A percentile compares a stretch with the other conserved stretches of the same genome.
phyloP scores from a whole-genome alignment of 2,888 invertebrate genomes.

The Linnaemya tessellans region DNA sequence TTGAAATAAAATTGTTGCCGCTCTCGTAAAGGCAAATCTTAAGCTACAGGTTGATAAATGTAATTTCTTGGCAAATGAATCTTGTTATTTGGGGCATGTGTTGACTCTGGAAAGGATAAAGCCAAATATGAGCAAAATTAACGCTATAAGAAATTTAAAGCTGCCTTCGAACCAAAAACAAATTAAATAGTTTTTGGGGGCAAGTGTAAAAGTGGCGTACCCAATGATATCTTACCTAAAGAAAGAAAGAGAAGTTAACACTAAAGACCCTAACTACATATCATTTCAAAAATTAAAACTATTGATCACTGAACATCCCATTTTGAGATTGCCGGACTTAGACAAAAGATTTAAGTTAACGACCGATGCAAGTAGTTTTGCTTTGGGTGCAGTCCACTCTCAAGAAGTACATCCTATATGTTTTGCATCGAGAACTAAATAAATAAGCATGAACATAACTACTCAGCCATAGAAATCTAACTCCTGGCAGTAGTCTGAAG shows the following conservation, averaged over 20 bases:
- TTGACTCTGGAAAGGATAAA: not conserved
- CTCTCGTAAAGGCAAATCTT: slow-evolving; percentile 4
- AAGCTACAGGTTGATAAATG: not conserved
- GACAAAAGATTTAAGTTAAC: not conserved
- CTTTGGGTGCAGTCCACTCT: not conserved
- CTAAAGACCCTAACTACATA: not conserved
- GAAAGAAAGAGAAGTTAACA: slow-evolving; percentile 5
- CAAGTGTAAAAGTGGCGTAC: not conserved
- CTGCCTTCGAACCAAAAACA: not conserved
- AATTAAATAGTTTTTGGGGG: not conserved
- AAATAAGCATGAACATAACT: too few species aligned
- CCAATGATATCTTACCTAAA: slow-evolving; percentile 1
- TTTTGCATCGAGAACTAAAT: too few species aligned
- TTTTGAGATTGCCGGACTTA: not conserved
- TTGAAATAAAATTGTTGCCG: not conserved
- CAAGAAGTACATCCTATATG: not conserved
- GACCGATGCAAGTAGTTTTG: not conserved
- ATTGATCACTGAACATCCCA: not conserved
- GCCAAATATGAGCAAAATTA: too few species aligned
- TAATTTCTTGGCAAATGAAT: not conserved
- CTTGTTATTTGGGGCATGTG: slow-evolving; percentile 8
- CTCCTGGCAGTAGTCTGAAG: not conserved
- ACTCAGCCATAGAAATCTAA: too few species aligned
- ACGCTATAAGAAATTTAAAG: not conserved
- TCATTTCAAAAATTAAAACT: not conserved